These are phyloP conservation scores for Fregata magnificens DNA, from an alignment of 2,113 vertebrate genomes.

Conservation along the genomic window DNA sequence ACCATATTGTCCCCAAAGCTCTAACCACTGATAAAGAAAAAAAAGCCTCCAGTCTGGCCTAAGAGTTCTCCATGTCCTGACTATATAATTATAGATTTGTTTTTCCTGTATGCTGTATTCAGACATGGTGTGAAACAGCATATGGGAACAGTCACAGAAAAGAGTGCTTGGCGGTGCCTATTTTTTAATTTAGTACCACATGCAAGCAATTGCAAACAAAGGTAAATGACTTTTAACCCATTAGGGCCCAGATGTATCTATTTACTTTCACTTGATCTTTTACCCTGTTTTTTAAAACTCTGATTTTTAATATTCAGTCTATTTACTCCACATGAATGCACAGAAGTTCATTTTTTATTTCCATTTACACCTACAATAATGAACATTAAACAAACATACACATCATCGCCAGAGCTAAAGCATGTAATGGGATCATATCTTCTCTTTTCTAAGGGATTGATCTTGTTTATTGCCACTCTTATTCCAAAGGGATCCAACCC, in stretches of 20 bases:
- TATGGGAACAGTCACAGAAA: not conserved
- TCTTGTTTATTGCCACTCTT: not conserved
- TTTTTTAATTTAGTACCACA: not conserved
- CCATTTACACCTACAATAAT: not conserved
- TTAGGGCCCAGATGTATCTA: not conserved
- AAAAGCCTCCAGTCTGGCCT: not conserved
- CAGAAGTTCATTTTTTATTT: not conserved
- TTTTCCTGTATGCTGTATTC: not conserved
- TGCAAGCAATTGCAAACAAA: not conserved
- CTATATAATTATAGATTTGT: not conserved
- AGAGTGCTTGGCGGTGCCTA: not conserved
- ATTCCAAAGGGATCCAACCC: not conserved
- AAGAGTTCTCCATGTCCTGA: not conserved
- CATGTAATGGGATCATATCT: not conserved
- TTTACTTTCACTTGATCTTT: not conserved
- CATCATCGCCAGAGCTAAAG: not conserved
- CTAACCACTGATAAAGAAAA: not conserved
- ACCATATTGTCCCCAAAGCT: not conserved
- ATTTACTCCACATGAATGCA: not conserved
- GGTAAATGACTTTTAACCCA: not conserved
- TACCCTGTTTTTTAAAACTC: not conserved
- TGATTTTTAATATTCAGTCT: not conserved
- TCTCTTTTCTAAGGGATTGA: not conserved
- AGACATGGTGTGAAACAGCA: not conserved
- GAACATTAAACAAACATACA: not conserved